Evolutionary conservation across 2,888 invertebrate species (phyloP).

Genomic region (Mesorhabditis spiculigera): DNA sequence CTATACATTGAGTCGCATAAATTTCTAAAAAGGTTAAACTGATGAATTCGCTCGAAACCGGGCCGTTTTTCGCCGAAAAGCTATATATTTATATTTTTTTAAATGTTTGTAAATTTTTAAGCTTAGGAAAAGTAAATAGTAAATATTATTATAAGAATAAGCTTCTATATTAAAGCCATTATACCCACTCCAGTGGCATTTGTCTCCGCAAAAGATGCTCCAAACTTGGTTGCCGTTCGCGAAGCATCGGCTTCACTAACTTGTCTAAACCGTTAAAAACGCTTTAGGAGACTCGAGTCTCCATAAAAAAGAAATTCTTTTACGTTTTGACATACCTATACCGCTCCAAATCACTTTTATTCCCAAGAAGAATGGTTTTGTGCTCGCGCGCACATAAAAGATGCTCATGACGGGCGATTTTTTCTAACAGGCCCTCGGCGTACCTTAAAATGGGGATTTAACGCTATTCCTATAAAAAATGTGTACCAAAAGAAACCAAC

Average conservation of each 20-base stretch:
- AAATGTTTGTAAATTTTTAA: too few species aligned
- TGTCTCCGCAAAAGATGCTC: conserved; percentile 39
- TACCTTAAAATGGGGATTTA: conserved; percentile 30
- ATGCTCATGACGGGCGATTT: conserved; percentile 59
- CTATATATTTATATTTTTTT: too few species aligned
- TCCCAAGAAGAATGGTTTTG: conserved; percentile 61
- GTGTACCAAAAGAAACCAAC: conserved; percentile 14
- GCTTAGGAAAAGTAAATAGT: too few species aligned
- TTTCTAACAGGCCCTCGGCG: conserved; percentile 60
- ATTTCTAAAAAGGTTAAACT: too few species aligned
- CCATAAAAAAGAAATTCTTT: not conserved
- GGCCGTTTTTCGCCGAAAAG: too few species aligned
- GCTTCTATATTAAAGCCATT: too few species aligned
- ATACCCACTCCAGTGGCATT: conserved; percentile 40
- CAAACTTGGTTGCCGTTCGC: too few species aligned
- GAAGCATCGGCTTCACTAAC: conserved; percentile 43
- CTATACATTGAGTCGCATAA: too few species aligned
- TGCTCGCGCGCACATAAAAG: conserved; percentile 57
- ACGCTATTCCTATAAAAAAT: not conserved
- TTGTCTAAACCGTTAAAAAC: conserved; percentile 27
- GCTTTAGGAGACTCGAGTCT: not conserved
- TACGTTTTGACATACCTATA: conserved; percentile 57
- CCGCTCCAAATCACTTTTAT: conserved; percentile 63
- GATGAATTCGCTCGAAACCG: too few species aligned
- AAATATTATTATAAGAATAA: too few species aligned